A percentile compares a stretch with the other conserved stretches of the same genome.
Evolutionary conservation across 2,888 invertebrate species (phyloP).

Genomic region (Biston betularia): DNA sequence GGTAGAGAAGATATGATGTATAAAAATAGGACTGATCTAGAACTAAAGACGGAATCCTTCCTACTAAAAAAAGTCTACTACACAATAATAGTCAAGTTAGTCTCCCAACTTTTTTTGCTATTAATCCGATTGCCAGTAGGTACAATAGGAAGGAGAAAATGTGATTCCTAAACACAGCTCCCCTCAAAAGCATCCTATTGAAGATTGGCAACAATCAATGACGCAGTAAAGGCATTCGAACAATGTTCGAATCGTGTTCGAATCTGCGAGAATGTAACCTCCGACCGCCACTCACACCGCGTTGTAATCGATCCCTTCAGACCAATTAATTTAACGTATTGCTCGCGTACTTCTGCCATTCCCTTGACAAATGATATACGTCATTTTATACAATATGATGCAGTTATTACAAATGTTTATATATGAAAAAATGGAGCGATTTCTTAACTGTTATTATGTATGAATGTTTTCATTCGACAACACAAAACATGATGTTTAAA

Average conservation of each 20-base stretch:
- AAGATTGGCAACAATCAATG: constrained; percentile 52
- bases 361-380: constrained; percentile 29
- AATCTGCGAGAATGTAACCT: constrained; percentile 33
- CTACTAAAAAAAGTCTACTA: no score
- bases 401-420: constrained; percentile 28
- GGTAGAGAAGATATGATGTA: no score
- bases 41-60: no score
- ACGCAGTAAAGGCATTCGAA: constrained; percentile 41
- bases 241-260: constrained; percentile 37
- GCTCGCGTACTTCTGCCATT: constrained; percentile 26
- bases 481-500: constrained; percentile 19
- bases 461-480: constrained; percentile 19
- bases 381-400: constrained; percentile 23
- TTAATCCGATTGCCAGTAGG: no score
- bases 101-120: no score
- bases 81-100: no score
- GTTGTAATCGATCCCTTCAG: constrained; percentile 33
- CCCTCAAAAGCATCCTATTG: constrained; percentile 1
- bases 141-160: neutral
- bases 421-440: constrained; percentile 18
- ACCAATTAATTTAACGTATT: constrained; percentile 35
- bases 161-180: neutral
- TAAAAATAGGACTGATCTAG: no score
- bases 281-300: constrained; percentile 36
- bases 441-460: constrained; percentile 29